A percentile compares a stretch with the other conserved stretches of the same genome.
phyloP scores from a whole-genome alignment of 2,888 invertebrate genomes.

The Lithophane socia region DNA sequence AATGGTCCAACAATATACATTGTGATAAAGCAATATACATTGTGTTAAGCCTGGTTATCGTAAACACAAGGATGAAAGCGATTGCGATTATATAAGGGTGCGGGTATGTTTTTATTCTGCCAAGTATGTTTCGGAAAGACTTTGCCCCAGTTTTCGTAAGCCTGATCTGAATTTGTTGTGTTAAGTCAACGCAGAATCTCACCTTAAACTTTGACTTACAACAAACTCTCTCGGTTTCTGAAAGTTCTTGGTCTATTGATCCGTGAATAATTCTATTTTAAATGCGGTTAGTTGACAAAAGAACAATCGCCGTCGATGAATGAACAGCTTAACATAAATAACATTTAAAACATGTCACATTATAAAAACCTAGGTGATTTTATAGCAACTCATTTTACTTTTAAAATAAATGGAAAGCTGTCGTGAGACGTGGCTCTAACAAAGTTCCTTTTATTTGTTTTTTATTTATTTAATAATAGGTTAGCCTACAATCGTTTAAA shows the following conservation, averaged over 20 bases:
- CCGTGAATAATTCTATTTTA: background rate
- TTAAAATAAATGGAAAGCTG: too few relatives aligned
- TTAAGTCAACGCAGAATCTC: background rate
- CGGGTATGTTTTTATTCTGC: background rate
- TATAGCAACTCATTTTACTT: too few relatives aligned
- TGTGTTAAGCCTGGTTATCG: constrained; percentile 4
- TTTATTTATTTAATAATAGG: too few relatives aligned
- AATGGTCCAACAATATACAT: constrained; percentile 4
- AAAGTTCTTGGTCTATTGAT: background rate
- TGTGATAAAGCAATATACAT: background rate
- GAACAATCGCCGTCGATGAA: too few relatives aligned
- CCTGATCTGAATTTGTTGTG: background rate
- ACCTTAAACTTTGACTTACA: background rate
- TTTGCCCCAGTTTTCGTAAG: background rate
- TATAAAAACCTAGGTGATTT: too few relatives aligned
- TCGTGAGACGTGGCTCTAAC: too few relatives aligned
- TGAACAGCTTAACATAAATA: too few relatives aligned
- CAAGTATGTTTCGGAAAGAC: background rate
- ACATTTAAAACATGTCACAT: too few relatives aligned
- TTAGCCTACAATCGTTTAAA: too few relatives aligned
- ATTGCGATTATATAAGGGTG: constrained; percentile 5
- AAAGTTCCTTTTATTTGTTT: too few relatives aligned
- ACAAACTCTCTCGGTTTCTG: background rate
- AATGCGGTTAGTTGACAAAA: too few relatives aligned
- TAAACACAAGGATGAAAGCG: background rate